These are phyloP conservation scores for Oscarella lobularis DNA, from an alignment of 37 sponge, comb jelly and placozoan species.

Conservation along the genomic window DNA sequence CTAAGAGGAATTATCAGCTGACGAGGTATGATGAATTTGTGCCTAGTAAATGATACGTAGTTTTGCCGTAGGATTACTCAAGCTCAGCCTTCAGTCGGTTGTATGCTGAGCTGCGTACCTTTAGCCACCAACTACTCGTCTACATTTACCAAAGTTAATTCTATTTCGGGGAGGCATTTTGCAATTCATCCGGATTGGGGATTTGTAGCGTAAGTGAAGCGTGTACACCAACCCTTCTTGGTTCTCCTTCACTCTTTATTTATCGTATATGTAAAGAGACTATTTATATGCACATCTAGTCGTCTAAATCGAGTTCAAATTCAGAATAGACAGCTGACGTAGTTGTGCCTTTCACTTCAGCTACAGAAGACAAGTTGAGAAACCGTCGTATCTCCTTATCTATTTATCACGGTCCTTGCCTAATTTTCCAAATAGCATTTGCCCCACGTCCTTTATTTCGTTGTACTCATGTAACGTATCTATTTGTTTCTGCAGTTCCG, in stretches of 20 bases:
- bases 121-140: neutral
- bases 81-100: neutral
- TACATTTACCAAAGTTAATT: neutral
- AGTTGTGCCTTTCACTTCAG: neutral
- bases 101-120: neutral
- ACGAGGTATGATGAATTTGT: no score
- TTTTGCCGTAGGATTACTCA: neutral
- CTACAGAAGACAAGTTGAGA: neutral
- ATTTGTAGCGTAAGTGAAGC: neutral
- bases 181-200: conserved; percentile 1
- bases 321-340: neutral
- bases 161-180: neutral
- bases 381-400: neutral
- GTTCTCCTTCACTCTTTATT: no score
- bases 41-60: no score
- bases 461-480: conserved; percentile 80
- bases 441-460: conserved; percentile 76
- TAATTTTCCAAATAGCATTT: conserved; percentile 71
- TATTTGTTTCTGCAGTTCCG: conserved; percentile 63
- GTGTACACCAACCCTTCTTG: neutral
- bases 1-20: no score
- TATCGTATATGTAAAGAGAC: neutral
- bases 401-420: conserved; percentile 30
- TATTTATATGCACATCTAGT: neutral
- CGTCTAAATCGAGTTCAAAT: neutral